Evolutionary conservation across 2,797 vertebrate genomes (phyloP), one percentile per base, ranked within the genome.

Genomic region (Hybognathus amarus): DNA sequence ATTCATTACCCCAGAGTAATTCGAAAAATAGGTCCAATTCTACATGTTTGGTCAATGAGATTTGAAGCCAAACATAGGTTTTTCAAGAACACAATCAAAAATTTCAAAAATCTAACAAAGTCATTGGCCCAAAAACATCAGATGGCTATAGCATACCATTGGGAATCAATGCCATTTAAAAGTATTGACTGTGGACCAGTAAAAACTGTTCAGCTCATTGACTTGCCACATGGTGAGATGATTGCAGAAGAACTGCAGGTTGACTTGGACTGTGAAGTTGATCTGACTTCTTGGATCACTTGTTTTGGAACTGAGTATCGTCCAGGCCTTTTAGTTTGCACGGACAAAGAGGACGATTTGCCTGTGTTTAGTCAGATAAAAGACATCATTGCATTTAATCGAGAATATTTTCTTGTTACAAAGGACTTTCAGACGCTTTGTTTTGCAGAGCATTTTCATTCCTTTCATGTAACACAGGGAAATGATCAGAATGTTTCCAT

Each of bases 31-130:
- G 70, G 77, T 54, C 64, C 80, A 54, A 67, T 86, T 18, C 8
- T 87, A 12, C 86, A 86, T 66, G 74, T 85, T 56, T 77, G 83
- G 54, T 83, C 27, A 18, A 87, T 83, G 80, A 82, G 30, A 6
- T 83, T 70, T 70, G 77, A 85, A 76, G 82, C 70, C 0, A 87
- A 86, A 66, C 42, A 77, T 12, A 86, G 33, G 11, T 81, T 80
- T 36, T 85, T 66, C 15, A 66, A 66, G 63, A 18, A 50, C 15
- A 50, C 47, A 27, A 68, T 85, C 1, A 88, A 88, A 68, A 80
- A 75, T 2, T 52, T 85, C 9, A 84, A 87, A 30, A 87, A 84
- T 30, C 24, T 86, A 52, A 86, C 63, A 2, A 88, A 86, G 27
- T 86, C 45, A 2, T 67, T 85, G 42, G 85, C 79, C 0, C 82